Conservation (phyloP, 2,888 invertebrate genomes). For the Acronicta psi region DNA sequence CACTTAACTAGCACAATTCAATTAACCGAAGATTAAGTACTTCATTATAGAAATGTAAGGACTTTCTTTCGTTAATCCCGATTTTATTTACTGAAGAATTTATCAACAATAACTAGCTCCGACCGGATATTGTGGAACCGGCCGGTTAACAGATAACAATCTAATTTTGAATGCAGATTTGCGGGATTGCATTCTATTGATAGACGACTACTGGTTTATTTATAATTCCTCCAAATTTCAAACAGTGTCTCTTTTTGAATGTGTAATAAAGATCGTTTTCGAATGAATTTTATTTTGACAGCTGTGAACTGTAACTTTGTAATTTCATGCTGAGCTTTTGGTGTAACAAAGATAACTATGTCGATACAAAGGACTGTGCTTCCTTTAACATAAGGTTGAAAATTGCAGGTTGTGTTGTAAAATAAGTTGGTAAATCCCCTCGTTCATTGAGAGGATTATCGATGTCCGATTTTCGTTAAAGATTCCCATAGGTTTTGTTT, state of each 20-base stretch:
- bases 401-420: slow-evolving; percentile 1
- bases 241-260: neutral
- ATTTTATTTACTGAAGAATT: slow-evolving; percentile 52
- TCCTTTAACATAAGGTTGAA: slow-evolving; percentile 5
- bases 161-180: slow-evolving; percentile 81
- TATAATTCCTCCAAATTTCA: slow-evolving; percentile 37
- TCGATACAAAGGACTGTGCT: slow-evolving; percentile 14
- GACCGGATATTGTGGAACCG: slow-evolving; percentile 70
- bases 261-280: slow-evolving; percentile 15
- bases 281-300: slow-evolving; percentile 6
- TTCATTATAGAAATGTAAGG: slow-evolving; percentile 51
- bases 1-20: slow-evolving; percentile 58
- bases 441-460: slow-evolving; percentile 68
- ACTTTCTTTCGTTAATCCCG: slow-evolving; percentile 55
- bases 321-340: slow-evolving; percentile 49
- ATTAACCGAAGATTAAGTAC: slow-evolving; percentile 57
- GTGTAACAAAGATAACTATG: slow-evolving; percentile 37
- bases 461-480: slow-evolving; percentile 68
- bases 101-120: slow-evolving; percentile 53
- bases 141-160: slow-evolving; percentile 81
- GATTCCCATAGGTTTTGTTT: slow-evolving; percentile 68
- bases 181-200: slow-evolving; percentile 69
- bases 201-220: slow-evolving; percentile 51
- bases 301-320: slow-evolving; percentile 36
- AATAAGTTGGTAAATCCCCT: slow-evolving; percentile 34